phyloP scores from a whole-genome alignment of 1,140 invertebrate genomes.

The Lepidurus packardi region DNA sequence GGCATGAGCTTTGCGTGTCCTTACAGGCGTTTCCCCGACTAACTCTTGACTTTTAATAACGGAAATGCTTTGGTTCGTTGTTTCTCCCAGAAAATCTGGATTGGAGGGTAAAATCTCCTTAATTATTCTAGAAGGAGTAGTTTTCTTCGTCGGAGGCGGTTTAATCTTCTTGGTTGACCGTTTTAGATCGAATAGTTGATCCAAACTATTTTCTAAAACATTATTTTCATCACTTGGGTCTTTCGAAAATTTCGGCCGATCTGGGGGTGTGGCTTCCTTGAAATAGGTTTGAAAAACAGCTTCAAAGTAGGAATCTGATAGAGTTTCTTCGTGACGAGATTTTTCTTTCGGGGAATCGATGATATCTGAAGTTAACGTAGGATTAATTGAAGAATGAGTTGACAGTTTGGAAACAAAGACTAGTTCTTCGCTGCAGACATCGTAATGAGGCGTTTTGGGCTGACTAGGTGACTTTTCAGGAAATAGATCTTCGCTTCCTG shows the following conservation, averaged over 20 bases:
- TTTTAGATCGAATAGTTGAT: background rate
- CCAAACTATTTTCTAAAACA: background rate
- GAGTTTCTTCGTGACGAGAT: constrained; percentile 23
- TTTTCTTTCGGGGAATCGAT: background rate
- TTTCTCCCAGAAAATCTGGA: background rate
- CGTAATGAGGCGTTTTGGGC: constrained; percentile 28
- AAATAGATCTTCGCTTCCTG: background rate
- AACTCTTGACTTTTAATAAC: background rate
- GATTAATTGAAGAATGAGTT: background rate
- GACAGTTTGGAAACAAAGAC: constrained; percentile 28
- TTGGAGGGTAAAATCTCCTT: background rate
- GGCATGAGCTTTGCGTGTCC: background rate
- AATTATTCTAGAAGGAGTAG: background rate
- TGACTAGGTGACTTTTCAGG: background rate
- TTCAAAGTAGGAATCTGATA: constrained; percentile 36
- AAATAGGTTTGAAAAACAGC: constrained; percentile 33
- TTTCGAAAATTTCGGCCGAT: background rate
- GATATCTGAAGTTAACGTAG: background rate
- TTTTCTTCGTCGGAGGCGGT: background rate
- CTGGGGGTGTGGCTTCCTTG: background rate
- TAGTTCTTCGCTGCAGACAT: constrained; percentile 35
- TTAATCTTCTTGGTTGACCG: background rate
- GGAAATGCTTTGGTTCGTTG: background rate
- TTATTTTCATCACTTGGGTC: background rate
- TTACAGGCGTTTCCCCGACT: background rate